Conservation (phyloP, 2,113 vertebrate species). For the Prunella fulvescens region DNA sequence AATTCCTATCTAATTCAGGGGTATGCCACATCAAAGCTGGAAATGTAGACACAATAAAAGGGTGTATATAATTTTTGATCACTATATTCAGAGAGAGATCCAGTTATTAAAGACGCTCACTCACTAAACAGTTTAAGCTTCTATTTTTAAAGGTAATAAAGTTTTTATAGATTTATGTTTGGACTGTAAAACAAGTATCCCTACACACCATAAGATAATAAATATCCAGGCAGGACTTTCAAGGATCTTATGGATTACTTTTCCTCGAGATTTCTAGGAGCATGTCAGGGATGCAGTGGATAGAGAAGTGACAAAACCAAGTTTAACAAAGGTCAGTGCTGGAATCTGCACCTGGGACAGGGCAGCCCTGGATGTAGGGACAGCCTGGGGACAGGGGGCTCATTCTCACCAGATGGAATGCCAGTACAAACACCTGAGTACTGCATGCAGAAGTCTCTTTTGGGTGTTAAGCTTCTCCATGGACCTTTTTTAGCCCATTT, state of each 20-base stretch:
- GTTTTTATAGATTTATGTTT: not conserved
- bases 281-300: not conserved
- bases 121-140: not conserved
- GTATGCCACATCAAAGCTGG: not conserved
- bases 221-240: not conserved
- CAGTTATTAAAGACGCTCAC: not conserved
- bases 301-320: not conserved
- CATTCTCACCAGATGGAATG: not conserved
- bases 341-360: not conserved
- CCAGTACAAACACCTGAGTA: not conserved
- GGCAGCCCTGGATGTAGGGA: not conserved
- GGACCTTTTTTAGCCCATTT: not conserved
- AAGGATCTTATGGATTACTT: not conserved
- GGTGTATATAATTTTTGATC: not conserved
- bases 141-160: not conserved
- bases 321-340: not conserved
- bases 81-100: not conserved
- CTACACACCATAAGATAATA: not conserved
- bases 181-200: not conserved
- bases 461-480: not conserved
- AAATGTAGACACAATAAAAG: not conserved
- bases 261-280: not conserved
- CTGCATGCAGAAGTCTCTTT: not conserved
- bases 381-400: not conserved
- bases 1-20: not conserved